A percentile compares a stretch with the other conserved stretches of the same genome.
Evolutionary conservation across 2,113 vertebrate genomes (phyloP).

Genomic region (Phalacrocorax aristotelis): DNA sequence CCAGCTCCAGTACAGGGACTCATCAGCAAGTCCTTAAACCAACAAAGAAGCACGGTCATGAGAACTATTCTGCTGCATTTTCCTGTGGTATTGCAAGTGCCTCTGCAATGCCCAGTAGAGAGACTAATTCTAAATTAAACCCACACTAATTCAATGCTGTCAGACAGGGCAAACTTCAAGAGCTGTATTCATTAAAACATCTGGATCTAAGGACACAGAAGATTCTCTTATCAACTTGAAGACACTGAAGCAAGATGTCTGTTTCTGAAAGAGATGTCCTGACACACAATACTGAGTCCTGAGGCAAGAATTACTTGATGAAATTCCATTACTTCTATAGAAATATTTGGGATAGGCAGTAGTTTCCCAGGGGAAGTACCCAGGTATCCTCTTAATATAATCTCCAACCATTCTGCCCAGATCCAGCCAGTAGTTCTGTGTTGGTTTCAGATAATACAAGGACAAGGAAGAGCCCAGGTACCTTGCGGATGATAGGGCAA

Average conservation of each 20-base stretch:
- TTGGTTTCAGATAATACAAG: not conserved
- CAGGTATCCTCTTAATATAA: not conserved
- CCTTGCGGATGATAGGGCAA: not conserved
- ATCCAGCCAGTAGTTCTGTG: not conserved
- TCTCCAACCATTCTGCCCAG: not conserved
- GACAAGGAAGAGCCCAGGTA: not conserved
- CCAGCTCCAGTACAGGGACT: not conserved
- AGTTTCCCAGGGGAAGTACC: not conserved
- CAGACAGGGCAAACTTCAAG: not conserved
- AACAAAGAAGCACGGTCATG: fast-evolving
- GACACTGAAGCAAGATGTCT: not conserved
- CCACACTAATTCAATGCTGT: not conserved
- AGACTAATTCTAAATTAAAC: not conserved
- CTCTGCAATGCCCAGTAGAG: not conserved
- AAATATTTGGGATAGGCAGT: not conserved
- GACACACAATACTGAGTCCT: not conserved
- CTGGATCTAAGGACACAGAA: not conserved
- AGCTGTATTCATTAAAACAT: not conserved
- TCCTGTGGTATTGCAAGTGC: not conserved
- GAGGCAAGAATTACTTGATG: not conserved
- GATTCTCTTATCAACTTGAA: not conserved
- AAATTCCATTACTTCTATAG: not conserved
- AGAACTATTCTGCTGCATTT: not conserved
- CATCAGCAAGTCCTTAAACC: not conserved
- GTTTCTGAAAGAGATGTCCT: not conserved